Conservation (phyloP, 2,888 invertebrate genomes). For the Epicampocera succincta region DNA sequence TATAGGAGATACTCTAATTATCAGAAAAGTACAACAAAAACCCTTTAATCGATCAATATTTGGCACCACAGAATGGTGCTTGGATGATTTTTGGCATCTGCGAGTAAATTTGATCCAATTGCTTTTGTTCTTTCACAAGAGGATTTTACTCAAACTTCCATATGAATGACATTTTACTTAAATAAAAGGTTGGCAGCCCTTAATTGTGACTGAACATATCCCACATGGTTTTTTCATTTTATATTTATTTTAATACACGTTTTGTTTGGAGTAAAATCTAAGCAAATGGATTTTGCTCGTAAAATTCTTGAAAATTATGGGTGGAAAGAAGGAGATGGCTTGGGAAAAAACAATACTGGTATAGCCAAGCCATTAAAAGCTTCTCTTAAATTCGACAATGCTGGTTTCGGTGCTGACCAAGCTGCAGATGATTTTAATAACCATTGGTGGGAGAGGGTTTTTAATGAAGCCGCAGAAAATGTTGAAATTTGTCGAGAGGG, state of each 20-base stretch:
- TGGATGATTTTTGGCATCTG: no score
- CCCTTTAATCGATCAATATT: no score
- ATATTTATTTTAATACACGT: neutral
- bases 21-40: no score
- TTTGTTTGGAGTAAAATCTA: conserved; percentile 12
- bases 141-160: no score
- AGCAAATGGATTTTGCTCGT: conserved; percentile 79
- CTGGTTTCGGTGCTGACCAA: conserved; percentile 89
- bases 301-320: conserved; percentile 79
- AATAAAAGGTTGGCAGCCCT: no score
- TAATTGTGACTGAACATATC: no score
- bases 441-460: conserved; percentile 93
- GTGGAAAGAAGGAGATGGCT: conserved; percentile 84
- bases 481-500: conserved; percentile 83
- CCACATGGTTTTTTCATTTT: no score
- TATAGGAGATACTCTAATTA: no score
- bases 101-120: no score
- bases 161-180: no score
- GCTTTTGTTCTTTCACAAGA: no score
- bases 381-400: conserved; percentile 89
- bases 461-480: conserved; percentile 88
- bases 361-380: conserved; percentile 90
- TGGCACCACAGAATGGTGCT: no score
- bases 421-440: conserved; percentile 87
- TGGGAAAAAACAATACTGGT: conserved; percentile 91